A percentile compares a stretch with the other conserved stretches of the same genome.
These are phyloP conservation scores for Lophochroa leadbeateri DNA, from an alignment of 2,113 vertebrate genomes.

Conservation along the genomic window DNA sequence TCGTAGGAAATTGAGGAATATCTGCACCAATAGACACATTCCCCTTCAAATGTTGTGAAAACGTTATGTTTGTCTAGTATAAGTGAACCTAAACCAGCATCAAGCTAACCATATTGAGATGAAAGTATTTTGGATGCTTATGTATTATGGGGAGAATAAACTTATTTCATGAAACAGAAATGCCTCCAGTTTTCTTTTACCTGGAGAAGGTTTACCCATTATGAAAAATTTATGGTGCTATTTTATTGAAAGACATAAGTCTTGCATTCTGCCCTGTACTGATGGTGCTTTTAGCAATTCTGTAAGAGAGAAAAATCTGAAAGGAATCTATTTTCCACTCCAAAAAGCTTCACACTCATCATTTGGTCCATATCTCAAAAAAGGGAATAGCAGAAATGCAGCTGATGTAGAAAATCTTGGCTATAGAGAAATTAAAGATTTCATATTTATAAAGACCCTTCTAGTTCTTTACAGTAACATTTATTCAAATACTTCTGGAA, in stretches of 20 bases:
- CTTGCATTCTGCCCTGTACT: neutral
- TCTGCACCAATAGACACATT: neutral
- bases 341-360: neutral
- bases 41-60: neutral
- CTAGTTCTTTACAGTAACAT: neutral
- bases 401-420: neutral
- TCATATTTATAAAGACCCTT: neutral
- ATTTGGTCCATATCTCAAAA: neutral
- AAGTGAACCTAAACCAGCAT: neutral
- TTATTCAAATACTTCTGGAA: neutral
- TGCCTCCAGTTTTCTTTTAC: neutral
- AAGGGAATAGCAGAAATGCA: neutral
- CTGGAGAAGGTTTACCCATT: neutral
- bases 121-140: neutral
- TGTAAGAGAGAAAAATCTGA: neutral
- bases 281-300: neutral
- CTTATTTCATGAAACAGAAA: neutral
- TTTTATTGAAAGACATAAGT: neutral
- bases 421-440: neutral
- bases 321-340: neutral
- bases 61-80: neutral
- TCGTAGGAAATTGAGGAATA: neutral
- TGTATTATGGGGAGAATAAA: neutral
- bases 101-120: neutral
- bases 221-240: neutral